A percentile compares a stretch with the other conserved stretches of the same genome.
Conservation (phyloP, 1,140 invertebrate genomes). For the Drosophila biarmipes region DNA sequence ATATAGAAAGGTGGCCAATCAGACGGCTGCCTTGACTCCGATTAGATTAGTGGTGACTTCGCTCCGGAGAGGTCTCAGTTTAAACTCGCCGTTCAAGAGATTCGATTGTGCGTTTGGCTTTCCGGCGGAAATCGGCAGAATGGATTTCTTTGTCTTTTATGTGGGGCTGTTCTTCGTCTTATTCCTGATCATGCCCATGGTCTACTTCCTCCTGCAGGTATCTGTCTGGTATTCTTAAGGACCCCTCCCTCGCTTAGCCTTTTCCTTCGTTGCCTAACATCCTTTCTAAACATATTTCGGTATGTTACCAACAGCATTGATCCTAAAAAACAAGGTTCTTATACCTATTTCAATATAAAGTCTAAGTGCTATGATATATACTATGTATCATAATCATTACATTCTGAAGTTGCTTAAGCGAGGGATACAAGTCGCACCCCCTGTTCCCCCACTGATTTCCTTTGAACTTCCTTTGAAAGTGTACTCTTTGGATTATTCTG, state of each 20-base stretch:
- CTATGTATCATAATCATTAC: too few relatives aligned
- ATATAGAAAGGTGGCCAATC: slow-evolving; percentile 43
- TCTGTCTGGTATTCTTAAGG: neutral
- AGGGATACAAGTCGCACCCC: neutral
- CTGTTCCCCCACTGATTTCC: neutral
- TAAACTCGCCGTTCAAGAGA: slow-evolving; percentile 38
- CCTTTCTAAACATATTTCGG: neutral
- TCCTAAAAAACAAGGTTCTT: neutral
- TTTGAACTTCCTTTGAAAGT: slow-evolving; percentile 29
- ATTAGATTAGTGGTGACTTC: slow-evolving; percentile 29
- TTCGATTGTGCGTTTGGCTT: slow-evolving; percentile 25
- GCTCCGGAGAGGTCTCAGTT: slow-evolving; percentile 31
- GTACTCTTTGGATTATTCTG: slow-evolving; percentile 50
- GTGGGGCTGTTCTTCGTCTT: slow-evolving; percentile 53
- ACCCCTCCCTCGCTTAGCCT: neutral
- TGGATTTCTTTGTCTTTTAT: slow-evolving; percentile 58
- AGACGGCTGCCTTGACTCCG: slow-evolving; percentile 19
- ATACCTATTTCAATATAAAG: neutral
- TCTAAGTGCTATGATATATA: too few relatives aligned
- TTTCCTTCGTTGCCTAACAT: neutral
- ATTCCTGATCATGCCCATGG: slow-evolving; percentile 60
- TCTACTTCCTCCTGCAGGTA: slow-evolving; percentile 64
- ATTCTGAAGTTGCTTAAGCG: slow-evolving; percentile 4
- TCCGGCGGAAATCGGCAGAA: slow-evolving; percentile 11
- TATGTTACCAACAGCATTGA: too few relatives aligned